Evolutionary conservation across 1,140 invertebrate genomes (phyloP).

Genomic region (Zeugodacus cucurbitae): DNA sequence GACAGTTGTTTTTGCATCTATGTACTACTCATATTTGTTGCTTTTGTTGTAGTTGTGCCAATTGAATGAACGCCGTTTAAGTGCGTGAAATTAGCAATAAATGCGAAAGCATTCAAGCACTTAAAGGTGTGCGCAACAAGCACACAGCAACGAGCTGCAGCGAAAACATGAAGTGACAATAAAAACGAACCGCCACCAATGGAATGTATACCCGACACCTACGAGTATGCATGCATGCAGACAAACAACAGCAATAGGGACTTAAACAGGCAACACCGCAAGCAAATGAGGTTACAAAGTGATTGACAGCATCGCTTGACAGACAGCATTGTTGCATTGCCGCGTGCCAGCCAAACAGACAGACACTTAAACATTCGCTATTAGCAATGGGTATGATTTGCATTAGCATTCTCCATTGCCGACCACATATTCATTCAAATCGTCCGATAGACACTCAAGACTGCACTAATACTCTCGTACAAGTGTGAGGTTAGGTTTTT

Average conservation of each 20-base stretch:
- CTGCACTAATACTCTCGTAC: background rate
- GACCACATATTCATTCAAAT: background rate
- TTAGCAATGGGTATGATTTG: background rate
- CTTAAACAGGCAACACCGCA: background rate
- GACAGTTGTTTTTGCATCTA: background rate
- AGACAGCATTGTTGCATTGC: constrained; percentile 36
- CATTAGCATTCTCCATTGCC: background rate
- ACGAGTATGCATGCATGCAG: background rate
- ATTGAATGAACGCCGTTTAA: constrained; percentile 17
- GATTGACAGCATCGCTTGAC: constrained; percentile 35
- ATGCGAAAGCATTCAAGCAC: constrained; percentile 4
- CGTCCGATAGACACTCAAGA: background rate
- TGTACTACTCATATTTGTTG: background rate
- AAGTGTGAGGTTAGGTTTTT: background rate
- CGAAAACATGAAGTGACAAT: background rate
- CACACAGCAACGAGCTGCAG: background rate
- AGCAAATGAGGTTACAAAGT: constrained; percentile 28
- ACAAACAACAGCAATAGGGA: background rate
- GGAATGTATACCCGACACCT: background rate
- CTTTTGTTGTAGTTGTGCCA: background rate
- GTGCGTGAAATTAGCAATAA: constrained; percentile 30
- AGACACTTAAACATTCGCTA: background rate
- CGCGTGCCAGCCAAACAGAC: background rate
- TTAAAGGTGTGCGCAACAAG: background rate
- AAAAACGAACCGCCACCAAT: background rate